Percentiles rank a stretch among this genome's conserved stretches.
Conservation (phyloP, 2,888 invertebrate genomes). For the Acleris holmiana region DNA sequence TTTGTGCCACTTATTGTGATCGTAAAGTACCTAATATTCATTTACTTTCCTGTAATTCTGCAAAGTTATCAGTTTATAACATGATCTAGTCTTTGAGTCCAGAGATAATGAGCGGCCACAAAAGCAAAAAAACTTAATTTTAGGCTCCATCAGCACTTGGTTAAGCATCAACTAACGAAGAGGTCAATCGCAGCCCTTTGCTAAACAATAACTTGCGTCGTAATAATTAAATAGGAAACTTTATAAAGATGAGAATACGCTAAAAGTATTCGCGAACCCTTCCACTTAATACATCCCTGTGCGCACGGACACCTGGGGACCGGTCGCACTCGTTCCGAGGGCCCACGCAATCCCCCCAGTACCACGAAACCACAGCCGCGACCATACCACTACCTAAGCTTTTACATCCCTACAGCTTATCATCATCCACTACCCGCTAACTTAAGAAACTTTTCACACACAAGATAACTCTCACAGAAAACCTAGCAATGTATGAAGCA, state of each 20-base stretch:
- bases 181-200: too few species aligned
- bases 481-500: conserved; percentile 43
- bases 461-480: not conserved
- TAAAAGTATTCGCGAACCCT: not conserved
- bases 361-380: conserved; percentile 50
- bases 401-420: conserved; percentile 31
- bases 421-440: conserved; percentile 19
- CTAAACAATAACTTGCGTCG: too few species aligned
- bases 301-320: conserved; percentile 75
- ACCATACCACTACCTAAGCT: conserved; percentile 45
- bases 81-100: too few species aligned
- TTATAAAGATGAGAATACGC: not conserved
- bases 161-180: too few species aligned
- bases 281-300: conserved; percentile 60
- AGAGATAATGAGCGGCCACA: too few species aligned
- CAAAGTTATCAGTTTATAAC: too few species aligned
- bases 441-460: not conserved
- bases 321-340: conserved; percentile 76
- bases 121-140: too few species aligned
- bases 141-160: too few species aligned
- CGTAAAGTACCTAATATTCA: too few species aligned
- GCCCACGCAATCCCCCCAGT: conserved; percentile 74
- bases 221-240: too few species aligned
- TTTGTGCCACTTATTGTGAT: too few species aligned
- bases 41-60: too few species aligned